Evolutionary conservation across 2,888 invertebrate species (phyloP).

Genomic region (Bedellia somnulentella): DNA sequence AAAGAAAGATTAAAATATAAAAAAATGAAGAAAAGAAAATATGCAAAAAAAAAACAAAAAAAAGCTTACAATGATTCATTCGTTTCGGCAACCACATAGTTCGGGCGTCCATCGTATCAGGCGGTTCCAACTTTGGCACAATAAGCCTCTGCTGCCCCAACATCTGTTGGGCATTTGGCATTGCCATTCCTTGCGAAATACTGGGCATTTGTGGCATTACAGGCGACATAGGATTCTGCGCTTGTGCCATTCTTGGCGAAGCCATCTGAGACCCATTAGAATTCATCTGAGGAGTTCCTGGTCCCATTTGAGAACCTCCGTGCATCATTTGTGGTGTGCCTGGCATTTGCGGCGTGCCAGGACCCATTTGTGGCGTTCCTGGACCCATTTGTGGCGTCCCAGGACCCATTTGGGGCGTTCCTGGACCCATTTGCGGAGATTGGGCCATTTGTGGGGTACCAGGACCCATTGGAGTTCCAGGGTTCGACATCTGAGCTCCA

Average conservation of each 20-base stretch:
- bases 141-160: slow-evolving; percentile 44
- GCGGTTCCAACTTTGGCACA: slow-evolving; percentile 63
- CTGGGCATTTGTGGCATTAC: slow-evolving; percentile 45
- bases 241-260: slow-evolving; percentile 27
- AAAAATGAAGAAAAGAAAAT: slow-evolving; percentile 6
- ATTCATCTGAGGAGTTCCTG: slow-evolving; percentile 21
- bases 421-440: slow-evolving; percentile 7
- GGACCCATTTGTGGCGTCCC: slow-evolving; percentile 29
- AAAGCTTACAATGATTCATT: slow-evolving; percentile 69
- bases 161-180: slow-evolving; percentile 37
- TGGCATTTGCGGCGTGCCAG: slow-evolving; percentile 10
- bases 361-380: slow-evolving; percentile 26
- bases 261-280: slow-evolving; percentile 28
- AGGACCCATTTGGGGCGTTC: slow-evolving; percentile 22
- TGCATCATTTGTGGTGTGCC: slow-evolving; percentile 4
- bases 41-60: slow-evolving; percentile 10
- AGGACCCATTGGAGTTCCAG: slow-evolving; percentile 21
- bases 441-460: slow-evolving; percentile 4
- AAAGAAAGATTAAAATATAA: not conserved
- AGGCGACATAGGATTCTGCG: slow-evolving; percentile 16
- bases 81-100: slow-evolving; percentile 67
- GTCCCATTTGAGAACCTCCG: slow-evolving; percentile 4
- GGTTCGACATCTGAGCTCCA: slow-evolving; percentile 10
- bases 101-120: slow-evolving; percentile 61
- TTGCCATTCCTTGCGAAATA: slow-evolving; percentile 40